Evolutionary conservation across 2,113 vertebrate genomes (phyloP).

Genomic region (Polyodon spathula): DNA sequence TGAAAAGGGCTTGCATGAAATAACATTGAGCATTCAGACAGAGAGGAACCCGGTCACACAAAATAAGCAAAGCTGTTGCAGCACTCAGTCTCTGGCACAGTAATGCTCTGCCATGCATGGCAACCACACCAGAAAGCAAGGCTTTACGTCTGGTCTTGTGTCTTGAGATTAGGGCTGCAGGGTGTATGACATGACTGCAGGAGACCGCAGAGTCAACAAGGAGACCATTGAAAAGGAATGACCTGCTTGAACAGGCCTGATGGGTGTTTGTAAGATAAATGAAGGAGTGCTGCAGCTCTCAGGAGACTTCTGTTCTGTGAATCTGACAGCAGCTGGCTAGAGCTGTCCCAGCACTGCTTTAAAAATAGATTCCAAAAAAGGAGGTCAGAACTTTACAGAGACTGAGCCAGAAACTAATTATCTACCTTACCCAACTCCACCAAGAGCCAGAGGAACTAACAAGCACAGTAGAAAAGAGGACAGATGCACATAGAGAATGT

Average conservation of each 20-base stretch:
- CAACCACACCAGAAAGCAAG: no score
- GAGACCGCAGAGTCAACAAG: no score
- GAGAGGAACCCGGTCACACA: no score
- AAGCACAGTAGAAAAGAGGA: not conserved
- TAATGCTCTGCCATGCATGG: no score
- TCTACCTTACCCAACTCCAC: slow-evolving; percentile 12
- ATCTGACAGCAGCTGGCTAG: slow-evolving; percentile 39
- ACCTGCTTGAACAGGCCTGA: slow-evolving; percentile 8
- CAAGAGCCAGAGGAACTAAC: slow-evolving; percentile 5
- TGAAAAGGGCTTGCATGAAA: no score
- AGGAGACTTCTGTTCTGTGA: slow-evolving; percentile 18
- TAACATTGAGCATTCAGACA: no score
- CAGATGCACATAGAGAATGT: slow-evolving; percentile 4
- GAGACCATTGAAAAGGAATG: slow-evolving; percentile 8
- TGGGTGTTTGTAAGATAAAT: slow-evolving; percentile 5
- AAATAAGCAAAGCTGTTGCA: no score
- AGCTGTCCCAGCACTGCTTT: slow-evolving; percentile 33
- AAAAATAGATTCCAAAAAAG: slow-evolving; percentile 55
- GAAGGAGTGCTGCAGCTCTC: slow-evolving; percentile 11
- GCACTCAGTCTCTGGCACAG: no score
- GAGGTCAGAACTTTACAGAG: slow-evolving; percentile 43
- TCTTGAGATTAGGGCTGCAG: no score
- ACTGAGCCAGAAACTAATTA: slow-evolving; percentile 39
- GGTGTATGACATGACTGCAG: no score
- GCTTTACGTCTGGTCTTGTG: no score